A percentile compares a stretch with the other conserved stretches of the same genome.
Evolutionary conservation across 2,888 invertebrate genomes (phyloP).

Genomic region (Unio pictorum): DNA sequence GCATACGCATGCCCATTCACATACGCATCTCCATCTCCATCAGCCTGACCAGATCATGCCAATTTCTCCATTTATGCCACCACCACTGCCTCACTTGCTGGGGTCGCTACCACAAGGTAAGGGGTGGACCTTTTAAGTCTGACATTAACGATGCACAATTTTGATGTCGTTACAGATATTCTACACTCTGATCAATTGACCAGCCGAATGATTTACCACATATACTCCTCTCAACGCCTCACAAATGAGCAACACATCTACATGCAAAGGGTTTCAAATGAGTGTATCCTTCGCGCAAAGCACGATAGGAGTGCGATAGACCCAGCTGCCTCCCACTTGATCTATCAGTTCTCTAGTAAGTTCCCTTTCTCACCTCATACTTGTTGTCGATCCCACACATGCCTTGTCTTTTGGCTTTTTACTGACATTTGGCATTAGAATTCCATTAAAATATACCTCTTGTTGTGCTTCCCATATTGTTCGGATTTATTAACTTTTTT

Average conservation of each 20-base stretch:
- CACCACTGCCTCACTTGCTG: constrained; percentile 33
- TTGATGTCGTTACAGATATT: constrained; percentile 53
- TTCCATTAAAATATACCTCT: no score
- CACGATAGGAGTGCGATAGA: constrained; percentile 55
- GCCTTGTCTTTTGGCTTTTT: no score
- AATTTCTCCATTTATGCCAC: constrained; percentile 18
- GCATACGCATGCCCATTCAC: constrained; percentile 93
- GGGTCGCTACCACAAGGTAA: constrained; percentile 54
- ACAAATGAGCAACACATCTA: constrained; percentile 62
- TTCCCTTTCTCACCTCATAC: constrained; percentile 15
- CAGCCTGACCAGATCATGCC: constrained; percentile 44
- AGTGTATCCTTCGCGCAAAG: constrained; percentile 59
- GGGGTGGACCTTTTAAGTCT: constrained; percentile 6
- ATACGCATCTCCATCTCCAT: constrained; percentile 85
- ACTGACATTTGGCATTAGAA: no score
- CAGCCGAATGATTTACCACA: constrained; percentile 66
- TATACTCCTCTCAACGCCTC: constrained; percentile 60
- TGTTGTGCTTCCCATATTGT: no score
- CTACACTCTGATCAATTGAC: constrained; percentile 62
- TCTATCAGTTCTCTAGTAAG: constrained; percentile 67
- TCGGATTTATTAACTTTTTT: no score
- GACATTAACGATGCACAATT: constrained; percentile 1
- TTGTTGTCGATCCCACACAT: no score
- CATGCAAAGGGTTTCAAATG: constrained; percentile 63
- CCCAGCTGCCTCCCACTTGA: constrained; percentile 58